A percentile compares a stretch with the other conserved stretches of the same genome.
phyloP scores from a whole-genome alignment of 2,888 invertebrate species.

The Girardia tigrina region DNA sequence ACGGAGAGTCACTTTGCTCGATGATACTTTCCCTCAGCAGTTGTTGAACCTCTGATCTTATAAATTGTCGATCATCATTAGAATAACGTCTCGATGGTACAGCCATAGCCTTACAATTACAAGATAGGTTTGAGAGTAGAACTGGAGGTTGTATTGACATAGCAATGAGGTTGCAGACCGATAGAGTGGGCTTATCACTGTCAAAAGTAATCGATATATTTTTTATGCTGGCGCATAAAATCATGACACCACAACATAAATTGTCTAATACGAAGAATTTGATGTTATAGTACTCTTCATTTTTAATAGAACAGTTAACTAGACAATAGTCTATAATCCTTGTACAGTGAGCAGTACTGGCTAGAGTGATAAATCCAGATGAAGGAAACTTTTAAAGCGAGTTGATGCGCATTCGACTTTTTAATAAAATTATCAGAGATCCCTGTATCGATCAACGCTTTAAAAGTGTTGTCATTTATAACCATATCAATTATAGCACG shows the following conservation, averaged over 20 bases:
- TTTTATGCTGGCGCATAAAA: constrained; percentile 20
- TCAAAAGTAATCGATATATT: too few species aligned
- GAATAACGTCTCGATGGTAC: constrained; percentile 28
- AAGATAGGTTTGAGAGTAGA: constrained; percentile 31
- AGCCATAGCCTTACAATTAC: constrained; percentile 30
- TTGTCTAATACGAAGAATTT: constrained; percentile 31
- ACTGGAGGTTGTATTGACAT: constrained; percentile 26
- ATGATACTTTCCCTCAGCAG: constrained; percentile 30
- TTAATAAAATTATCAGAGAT: too few species aligned
- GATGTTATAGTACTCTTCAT: too few species aligned
- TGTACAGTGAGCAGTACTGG: too few species aligned
- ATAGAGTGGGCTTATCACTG: constrained; percentile 21
- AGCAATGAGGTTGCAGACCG: constrained; percentile 25
- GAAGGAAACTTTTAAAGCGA: too few species aligned
- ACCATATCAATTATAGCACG: too few species aligned
- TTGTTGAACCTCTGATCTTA: constrained; percentile 25
- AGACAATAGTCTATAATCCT: too few species aligned
- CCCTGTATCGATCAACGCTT: constrained; percentile 32
- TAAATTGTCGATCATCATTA: constrained; percentile 30
- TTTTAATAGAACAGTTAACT: too few species aligned
- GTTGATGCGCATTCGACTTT: too few species aligned
- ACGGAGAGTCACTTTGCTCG: constrained; percentile 32
- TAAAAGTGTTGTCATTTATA: constrained; percentile 20
- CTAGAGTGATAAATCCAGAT: too few species aligned
- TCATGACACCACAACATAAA: constrained; percentile 30